Base-by-base conservation (phyloP, 1,140 invertebrate species). In the Brachionus asplanchnoidis region DNA sequence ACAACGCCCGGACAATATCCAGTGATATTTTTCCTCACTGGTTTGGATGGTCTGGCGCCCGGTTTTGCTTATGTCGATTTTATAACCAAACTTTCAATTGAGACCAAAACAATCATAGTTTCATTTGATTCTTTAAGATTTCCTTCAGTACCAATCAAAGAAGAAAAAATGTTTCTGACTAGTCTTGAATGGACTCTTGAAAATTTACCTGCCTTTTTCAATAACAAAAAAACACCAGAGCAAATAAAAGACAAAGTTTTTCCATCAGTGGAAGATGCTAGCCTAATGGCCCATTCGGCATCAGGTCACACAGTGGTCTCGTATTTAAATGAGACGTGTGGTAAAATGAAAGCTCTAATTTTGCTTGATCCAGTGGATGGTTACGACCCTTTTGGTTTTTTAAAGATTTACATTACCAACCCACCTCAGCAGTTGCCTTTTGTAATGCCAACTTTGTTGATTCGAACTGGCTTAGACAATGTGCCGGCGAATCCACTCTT, bases 351-450 rank as follows among this genome's bases (percentile, higher is more conserved):
- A 46, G n/a, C 14, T 17, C 40, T 84, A 1, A 56, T 84, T 70
- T 26, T 84, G 28, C n/a, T 84, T n/a, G 60, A 84, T 73, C 82
- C 82, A n/a, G 82, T 84, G 12, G 82, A 84, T 73, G 82, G 82
- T 5, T 46, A 44, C 14, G 82, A 84, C 70, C 82, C 82, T 12
- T 84, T 84, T 56, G 82, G 82, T 44, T 46, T 70, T 32, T 12
- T 84, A 9, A 68, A 84, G 53, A 70, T 68, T 50, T 84, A 65
- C 9, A 84, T 84, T n/a, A 84, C 82, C 14, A 53, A 84, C 26
- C 82, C 82, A 17, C 82, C 82, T 36, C 32, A 40, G 9, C 82
- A 46, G 26, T 23, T 84, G 8, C 82, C 82, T 17, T 84, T 84
- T 73, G 12, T 20, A 12, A 68, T 36, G 11, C 82, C 82, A 32